Conservation (phyloP, 2,888 invertebrate genomes). For the Onthophagus sagittarius region DNA sequence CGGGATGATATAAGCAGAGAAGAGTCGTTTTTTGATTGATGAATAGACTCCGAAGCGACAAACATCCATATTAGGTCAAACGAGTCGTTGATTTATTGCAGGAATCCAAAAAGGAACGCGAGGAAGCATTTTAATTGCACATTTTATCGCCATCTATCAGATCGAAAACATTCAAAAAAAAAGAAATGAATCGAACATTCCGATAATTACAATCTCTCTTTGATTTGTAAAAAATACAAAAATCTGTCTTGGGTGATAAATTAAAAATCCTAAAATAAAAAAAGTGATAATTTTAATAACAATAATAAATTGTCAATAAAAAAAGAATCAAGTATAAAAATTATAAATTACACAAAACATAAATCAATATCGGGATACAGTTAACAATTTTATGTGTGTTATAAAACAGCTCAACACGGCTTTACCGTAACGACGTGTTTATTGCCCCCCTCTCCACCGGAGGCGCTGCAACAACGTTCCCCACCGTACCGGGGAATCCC, state of each 20-base stretch:
- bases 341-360: slow-evolving; percentile 36
- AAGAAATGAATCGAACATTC: not conserved
- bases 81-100: not conserved
- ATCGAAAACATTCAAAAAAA: not conserved
- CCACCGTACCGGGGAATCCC: slow-evolving; percentile 26
- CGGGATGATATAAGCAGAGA: not conserved
- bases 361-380: slow-evolving; percentile 48
- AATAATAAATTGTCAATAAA: not conserved
- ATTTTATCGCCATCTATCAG: not conserved
- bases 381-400: slow-evolving; percentile 47
- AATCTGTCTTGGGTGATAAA: too few species aligned
- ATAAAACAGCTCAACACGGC: slow-evolving; percentile 48
- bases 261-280: too few species aligned
- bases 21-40: not conserved
- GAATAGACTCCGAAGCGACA: not conserved
- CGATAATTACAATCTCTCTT: too few species aligned
- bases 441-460: slow-evolving; percentile 37
- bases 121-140: not conserved
- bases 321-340: slow-evolving; percentile 28
- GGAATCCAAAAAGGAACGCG: not conserved
- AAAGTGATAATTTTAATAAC: not conserved
- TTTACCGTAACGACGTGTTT: slow-evolving; percentile 51
- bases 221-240: too few species aligned
- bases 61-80: not conserved
- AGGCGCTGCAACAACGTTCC: too few species aligned